Base-by-base conservation (phyloP, 2,113 vertebrate species). In the Hemicordylus capensis region DNA sequence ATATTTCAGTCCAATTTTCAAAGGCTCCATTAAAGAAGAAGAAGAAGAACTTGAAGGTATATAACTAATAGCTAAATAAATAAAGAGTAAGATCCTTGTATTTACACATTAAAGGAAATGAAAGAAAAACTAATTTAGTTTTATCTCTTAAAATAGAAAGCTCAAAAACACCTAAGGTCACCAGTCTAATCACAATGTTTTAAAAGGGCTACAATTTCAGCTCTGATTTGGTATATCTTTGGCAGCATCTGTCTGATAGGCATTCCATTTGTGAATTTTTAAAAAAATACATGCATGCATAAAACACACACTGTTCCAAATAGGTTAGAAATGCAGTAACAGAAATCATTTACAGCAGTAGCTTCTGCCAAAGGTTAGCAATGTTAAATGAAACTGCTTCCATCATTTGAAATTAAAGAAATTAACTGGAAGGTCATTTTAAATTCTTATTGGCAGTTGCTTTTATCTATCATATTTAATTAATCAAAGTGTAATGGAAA, bases 81-180 rank as follows among this genome's bases (percentile, higher is more conserved):
- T n/a, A 39, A 82, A 22, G 76, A 84, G 84, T 84, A 75, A 79
- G 31, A 76, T 42, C 44, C 56, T 64, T 67, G 76, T 61, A 85
- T 84, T 76, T 88, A 84, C 42, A 85, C 39, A 80, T 80, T 80
- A 84, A 48, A 84, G 51, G 39, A 75, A 88, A 51, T 22, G 80
- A 67, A 69, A 80, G 42, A 34, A 58, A 84, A n/a, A 39, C 6
- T 11, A 61, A 4, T 56, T 88, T 70, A 39, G 1, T 83, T 72
- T 58, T 83, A 88, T 2, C 3, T 79, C 83, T 85, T 67, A 81
- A 93, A 88, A 74, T 34, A 83, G 79, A 85, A 90, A 56, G 2
- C 6, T 0, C 56, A 88, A 83, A 83, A 15, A 56, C n/a, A 67
- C 14, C 83, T 84, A 86, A 11, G 39, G 80, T 73, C 69, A 80